Evolutionary conservation across 2,888 invertebrate species (phyloP), one percentile per base, ranked within the genome.

Genomic region (Cecidostiba fungosa): DNA sequence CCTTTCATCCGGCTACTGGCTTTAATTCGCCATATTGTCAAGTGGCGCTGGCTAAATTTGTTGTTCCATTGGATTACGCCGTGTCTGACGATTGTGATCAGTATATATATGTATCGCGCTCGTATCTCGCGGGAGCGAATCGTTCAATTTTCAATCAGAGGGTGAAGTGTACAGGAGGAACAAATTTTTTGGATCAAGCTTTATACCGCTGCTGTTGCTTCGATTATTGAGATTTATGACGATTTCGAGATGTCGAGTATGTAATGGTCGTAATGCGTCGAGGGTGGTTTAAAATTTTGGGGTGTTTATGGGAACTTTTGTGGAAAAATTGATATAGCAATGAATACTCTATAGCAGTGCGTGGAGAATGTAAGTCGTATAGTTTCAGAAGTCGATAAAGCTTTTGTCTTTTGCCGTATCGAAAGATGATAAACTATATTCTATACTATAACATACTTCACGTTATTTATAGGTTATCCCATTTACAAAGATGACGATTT

Each of bases 41-140:
- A 92, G 92, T 92, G 92, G 89, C 90, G 89, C 89, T 88, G 90
- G 88, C 88, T 88, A 90, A 92, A 92, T 92, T 93, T 92, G 91
- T 92, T 92, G 90, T 92, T 91, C 89, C 90, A 91, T 90, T 89
- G 91, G 90, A 93, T 92, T 91, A 91, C 88, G 77, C 54, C 43
- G 69, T 32, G 43, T 16, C 26, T 62, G 43, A 16, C 74, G 66
- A 66, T 12, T 66, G 8, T 66, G 66, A 66, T n/a, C n/a, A n/a
- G n/a, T n/a, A n/a, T n/a, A n/a, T 47, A 23, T 47, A 47, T 72
- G 23, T 50, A 19, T 26, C 79, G 84, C 32, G 54, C 14, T 5
- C 14, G 12, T n/a, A 26, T 70, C 43, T 85, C 47, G 26, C 62
- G 43, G 54, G 72, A 69, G 32, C 50, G 39, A 43, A 32, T 74